Percentiles rank a stretch among this genome's conserved stretches.
phyloP scores from a whole-genome alignment of 2,797 vertebrate species.

The Pipistrellus pygmaeus region DNA sequence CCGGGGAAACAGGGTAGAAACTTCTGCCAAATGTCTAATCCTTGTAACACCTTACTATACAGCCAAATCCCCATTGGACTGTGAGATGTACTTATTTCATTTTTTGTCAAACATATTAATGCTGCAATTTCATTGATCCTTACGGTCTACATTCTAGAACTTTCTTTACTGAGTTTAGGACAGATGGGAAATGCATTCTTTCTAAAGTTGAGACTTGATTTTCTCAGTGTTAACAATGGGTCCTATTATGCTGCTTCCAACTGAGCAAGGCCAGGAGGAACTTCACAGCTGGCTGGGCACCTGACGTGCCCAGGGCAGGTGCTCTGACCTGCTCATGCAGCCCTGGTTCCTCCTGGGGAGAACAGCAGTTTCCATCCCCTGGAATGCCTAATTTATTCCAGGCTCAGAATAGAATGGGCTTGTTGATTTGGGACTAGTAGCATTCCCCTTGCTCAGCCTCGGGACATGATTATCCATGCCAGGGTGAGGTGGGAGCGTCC shows the following conservation, averaged over 20 bases:
- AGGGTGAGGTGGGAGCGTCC: constrained; percentile 63
- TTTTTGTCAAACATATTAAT: constrained; percentile 64
- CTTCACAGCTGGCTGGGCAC: constrained; percentile 81
- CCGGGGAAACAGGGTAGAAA: not conserved
- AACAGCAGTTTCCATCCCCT: constrained; percentile 69
- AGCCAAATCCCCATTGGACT: constrained; percentile 30
- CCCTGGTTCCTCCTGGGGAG: constrained; percentile 77
- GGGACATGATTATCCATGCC: constrained; percentile 77
- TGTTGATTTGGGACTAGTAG: constrained; percentile 73
- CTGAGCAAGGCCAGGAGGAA: constrained; percentile 75
- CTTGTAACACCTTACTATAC: not conserved
- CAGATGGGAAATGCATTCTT: constrained; percentile 57
- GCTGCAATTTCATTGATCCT: constrained; percentile 46
- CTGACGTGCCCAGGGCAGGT: constrained; percentile 80
- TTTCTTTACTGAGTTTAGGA: constrained; percentile 70
- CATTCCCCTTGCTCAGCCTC: constrained; percentile 74
- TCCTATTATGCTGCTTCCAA: constrained; percentile 80
- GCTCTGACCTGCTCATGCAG: constrained; percentile 73
- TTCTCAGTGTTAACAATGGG: constrained; percentile 79
- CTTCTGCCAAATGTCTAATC: constrained; percentile 18
- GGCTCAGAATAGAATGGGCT: constrained; percentile 72
- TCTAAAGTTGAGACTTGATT: constrained; percentile 65
- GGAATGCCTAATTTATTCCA: constrained; percentile 80
- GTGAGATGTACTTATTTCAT: constrained; percentile 58
- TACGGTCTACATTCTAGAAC: constrained; percentile 56